Evolutionary conservation across 2,797 vertebrate species (phyloP).

Genomic region (Helicolenus hilgendorfi): DNA sequence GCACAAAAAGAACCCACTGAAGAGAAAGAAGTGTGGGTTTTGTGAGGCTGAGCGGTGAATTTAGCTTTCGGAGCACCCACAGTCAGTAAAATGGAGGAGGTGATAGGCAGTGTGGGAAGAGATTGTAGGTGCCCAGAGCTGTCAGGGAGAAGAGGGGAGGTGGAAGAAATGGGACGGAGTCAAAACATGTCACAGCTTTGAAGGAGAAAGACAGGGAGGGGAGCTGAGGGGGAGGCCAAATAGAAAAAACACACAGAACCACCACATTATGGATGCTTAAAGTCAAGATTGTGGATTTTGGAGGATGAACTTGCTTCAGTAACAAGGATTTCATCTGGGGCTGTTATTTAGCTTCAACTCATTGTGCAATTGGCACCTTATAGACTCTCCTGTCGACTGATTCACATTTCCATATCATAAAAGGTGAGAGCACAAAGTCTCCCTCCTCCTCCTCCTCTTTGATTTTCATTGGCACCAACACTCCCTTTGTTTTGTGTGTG

Average conservation of each 20-base stretch:
- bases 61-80: slow-evolving; percentile 62
- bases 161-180: slow-evolving; percentile 25
- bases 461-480: not conserved
- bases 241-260: not conserved
- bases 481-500: not conserved
- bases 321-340: not conserved
- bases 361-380: not conserved
- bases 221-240: not conserved
- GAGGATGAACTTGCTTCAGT: slow-evolving; percentile 39
- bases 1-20: not conserved
- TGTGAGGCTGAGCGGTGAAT: slow-evolving; percentile 46
- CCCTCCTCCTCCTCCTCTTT: not conserved
- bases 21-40: slow-evolving; percentile 64
- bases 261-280: slow-evolving; percentile 13
- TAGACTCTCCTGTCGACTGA: not conserved
- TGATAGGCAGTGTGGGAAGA: slow-evolving; percentile 77
- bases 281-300: slow-evolving; percentile 5
- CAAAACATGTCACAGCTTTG: slow-evolving; percentile 65
- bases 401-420: not conserved
- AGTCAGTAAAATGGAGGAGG: slow-evolving; percentile 81
- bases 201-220: not conserved
- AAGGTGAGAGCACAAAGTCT: slow-evolving; percentile 5
- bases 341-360: not conserved
- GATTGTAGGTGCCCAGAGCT: slow-evolving; percentile 69
- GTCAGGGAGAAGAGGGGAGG: slow-evolving; percentile 41